Conservation (phyloP, 2,113 vertebrate genomes). For the Amphiprion percula region DNA sequence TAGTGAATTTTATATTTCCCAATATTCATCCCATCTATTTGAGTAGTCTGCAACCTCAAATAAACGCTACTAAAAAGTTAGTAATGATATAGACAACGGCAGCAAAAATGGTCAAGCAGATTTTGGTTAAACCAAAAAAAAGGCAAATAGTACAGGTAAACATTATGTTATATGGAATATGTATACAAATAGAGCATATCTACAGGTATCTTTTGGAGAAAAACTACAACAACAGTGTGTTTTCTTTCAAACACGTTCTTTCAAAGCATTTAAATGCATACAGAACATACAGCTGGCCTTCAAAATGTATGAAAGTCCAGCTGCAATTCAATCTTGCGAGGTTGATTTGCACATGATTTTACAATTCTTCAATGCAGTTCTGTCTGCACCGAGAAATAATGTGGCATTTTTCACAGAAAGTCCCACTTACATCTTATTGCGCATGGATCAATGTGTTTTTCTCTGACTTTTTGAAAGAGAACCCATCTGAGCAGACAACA, state of each 20-base stretch:
- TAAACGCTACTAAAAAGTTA: no score
- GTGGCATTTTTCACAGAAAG: background rate
- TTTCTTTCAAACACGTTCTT: no score
- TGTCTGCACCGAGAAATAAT: slow-evolving; percentile 2
- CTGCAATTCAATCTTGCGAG: background rate
- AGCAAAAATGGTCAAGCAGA: no score
- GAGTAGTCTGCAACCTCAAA: no score
- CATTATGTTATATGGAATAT: no score
- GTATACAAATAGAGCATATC: no score
- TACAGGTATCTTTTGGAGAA: no score
- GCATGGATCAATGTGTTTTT: slow-evolving; percentile 39
- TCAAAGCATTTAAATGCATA: background rate
- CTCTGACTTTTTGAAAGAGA: slow-evolving; percentile 27
- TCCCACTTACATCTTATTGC: slow-evolving; percentile 25
- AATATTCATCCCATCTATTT: background rate
- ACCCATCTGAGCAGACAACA: slow-evolving; percentile 33
- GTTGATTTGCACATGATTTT: background rate
- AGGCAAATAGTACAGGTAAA: no score
- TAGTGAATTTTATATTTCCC: no score
- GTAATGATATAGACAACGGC: no score
- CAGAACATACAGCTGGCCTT: background rate
- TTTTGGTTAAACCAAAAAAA: no score
- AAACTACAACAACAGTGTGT: no score
- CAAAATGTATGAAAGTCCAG: background rate
- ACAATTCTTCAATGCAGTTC: background rate